Percentiles rank a stretch among this genome's conserved stretches.
Conservation (phyloP, 2,888 invertebrate species). For the Meloe dianella region DNA sequence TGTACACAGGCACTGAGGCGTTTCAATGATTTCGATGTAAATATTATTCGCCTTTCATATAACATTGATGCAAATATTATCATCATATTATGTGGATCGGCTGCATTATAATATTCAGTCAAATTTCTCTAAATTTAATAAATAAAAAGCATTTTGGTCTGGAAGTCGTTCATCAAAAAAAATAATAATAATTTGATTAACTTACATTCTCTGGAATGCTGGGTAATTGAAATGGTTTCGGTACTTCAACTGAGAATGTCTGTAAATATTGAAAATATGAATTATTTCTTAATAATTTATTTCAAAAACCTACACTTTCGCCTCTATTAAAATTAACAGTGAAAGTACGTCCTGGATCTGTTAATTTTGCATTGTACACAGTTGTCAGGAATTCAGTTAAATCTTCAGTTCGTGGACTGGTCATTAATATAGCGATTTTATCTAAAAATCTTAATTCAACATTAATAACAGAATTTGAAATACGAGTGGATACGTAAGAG, state of each 20-base stretch:
- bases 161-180: too few species aligned
- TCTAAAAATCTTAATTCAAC: slow-evolving; percentile 71
- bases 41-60: slow-evolving; percentile 90
- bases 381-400: slow-evolving; percentile 69
- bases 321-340: slow-evolving; percentile 67
- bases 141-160: too few species aligned
- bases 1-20: slow-evolving; percentile 91
- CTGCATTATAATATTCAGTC: slow-evolving; percentile 97
- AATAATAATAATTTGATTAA: slow-evolving; percentile 40
- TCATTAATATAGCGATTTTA: slow-evolving; percentile 78
- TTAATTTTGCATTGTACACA: slow-evolving; percentile 71
- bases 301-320: slow-evolving; percentile 62
- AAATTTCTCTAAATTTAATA: slow-evolving; percentile 79
- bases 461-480: slow-evolving; percentile 9
- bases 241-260: slow-evolving; percentile 80
- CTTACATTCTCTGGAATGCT: slow-evolving; percentile 96
- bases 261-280: slow-evolving; percentile 57
- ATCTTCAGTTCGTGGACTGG: slow-evolving; percentile 64
- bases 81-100: slow-evolving; percentile 94
- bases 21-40: slow-evolving; percentile 88
- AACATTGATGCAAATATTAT: slow-evolving; percentile 94
- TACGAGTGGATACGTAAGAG: too few species aligned
- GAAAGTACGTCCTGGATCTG: slow-evolving; percentile 71
- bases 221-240: slow-evolving; percentile 83
- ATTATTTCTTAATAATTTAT: slow-evolving; percentile 11